Evolutionary conservation across 2,113 vertebrate genomes (phyloP).

Genomic region (Genyomyrus donnyi): DNA sequence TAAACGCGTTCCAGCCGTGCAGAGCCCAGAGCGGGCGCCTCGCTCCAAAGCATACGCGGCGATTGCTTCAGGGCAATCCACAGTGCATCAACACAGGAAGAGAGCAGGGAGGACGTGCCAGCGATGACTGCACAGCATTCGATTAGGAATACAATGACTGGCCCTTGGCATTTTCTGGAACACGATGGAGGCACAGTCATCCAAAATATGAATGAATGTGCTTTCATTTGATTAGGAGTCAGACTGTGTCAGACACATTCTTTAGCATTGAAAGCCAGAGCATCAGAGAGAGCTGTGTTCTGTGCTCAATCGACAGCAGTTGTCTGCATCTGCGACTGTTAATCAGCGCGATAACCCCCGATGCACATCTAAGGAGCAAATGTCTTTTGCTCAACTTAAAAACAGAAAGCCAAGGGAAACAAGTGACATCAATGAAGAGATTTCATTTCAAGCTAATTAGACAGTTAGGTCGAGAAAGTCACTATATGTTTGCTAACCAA

Average conservation of each 20-base stretch:
- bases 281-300: slow-evolving; percentile 43
- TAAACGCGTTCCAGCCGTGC: background rate
- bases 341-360: slow-evolving; percentile 18
- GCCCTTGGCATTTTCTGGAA: background rate
- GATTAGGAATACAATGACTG: background rate
- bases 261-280: slow-evolving; percentile 52
- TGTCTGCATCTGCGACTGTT: slow-evolving; percentile 15
- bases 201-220: slow-evolving; percentile 24
- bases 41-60: background rate
- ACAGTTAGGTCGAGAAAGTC: background rate
- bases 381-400: background rate
- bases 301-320: slow-evolving; percentile 51
- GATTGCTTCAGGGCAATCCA: background rate
- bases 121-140: background rate
- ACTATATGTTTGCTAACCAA: background rate
- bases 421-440: background rate
- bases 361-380: background rate
- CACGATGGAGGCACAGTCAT: background rate
- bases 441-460: slow-evolving; percentile 3
- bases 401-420: background rate
- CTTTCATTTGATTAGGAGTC: slow-evolving; percentile 50
- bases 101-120: background rate
- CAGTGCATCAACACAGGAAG: background rate
- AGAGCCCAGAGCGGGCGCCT: too few species aligned
- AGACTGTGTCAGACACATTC: slow-evolving; percentile 49